Base-by-base conservation (phyloP, 2,113 vertebrate species). In the Dendrocopos noguchii region DNA sequence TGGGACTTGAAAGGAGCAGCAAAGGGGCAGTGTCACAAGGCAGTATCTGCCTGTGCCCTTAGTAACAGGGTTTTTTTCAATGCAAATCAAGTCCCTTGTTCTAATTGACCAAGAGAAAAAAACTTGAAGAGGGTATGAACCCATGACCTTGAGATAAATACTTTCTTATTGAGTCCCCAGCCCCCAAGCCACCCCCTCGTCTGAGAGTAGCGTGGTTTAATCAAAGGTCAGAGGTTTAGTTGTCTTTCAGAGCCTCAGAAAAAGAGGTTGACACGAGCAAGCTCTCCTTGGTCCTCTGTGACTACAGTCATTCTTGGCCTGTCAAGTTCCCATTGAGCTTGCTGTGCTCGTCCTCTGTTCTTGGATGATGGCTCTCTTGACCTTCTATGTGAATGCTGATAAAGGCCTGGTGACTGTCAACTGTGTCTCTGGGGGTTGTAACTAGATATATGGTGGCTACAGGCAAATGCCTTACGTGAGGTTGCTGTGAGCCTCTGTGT, bases 221-320 rank as follows among this genome's bases (percentile, higher is more conserved):
- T 95, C 68, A 88, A 94, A 93, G 87, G 90, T 94, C 89, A 95
- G 84, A 90, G 84, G 68, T 91, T 96, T 91, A 94, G 91, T 78
- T 5, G 34, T 75, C 61, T 87, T 60, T 61, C 73, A 92, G 82
- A 34, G 44, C 76, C 57, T 86, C 77, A 66, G 90, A 78, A 93
- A 71, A 81, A 82, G 84, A 94, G 55, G 44, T 61, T 2, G 5
- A 60, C 1, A 3, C 0, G 4, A 77, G 50, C 0, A 4, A 75
- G 36, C 79, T 85, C 61, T 78, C 29, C 53, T 47, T 0, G 1
- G 47, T 84, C 76, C 57, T 85, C 50, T 0, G 5, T 86, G 90
- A 84, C 80, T 78, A 57, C 79, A 63, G 84, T 72, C 53, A 85
- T 94, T 92, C 90, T 91, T 89, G 91, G 70, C 79, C 80, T 94